Base-by-base conservation (phyloP, 2,113 vertebrate genomes). In the Paramormyrops kingsleyae region DNA sequence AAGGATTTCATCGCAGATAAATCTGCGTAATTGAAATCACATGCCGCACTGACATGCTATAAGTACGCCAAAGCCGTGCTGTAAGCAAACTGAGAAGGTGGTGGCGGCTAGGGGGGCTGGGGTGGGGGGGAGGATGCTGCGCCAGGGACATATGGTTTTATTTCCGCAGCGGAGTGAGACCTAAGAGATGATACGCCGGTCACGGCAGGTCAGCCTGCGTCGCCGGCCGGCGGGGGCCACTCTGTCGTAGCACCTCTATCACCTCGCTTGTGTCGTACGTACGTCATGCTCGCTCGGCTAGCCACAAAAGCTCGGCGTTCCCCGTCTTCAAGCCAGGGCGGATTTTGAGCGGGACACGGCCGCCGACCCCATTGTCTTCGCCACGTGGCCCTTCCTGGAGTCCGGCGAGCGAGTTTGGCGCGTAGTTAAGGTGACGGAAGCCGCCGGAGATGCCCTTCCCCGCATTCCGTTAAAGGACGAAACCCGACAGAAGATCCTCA, bases 1-100 rank as follows among this genome's bases (percentile, higher is more conserved):
- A 89, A 89, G 80, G 24, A 62, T 59, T 35, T 21, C 24, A 47
- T 62, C 84, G 9, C 39, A 86, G 46, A 89, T 70, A 89, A 86
- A 47, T 80, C 47, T 39, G 47, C 35, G 39, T 85, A 59, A 87
- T 70, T 87, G 44, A 49, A 86, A 70, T 15, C 12, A 42, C 59
- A 50, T 49, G 56, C 13, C 2, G n/a, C 84, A 66, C n/a, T 80
- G 42, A 89, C 59, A 66, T 47, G 84, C 56, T 12, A 53, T 89
- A 80, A 83, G 80, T 21, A 46, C 21, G 21, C 80, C 44, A 19
- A 19, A 21, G 80, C 44, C 19, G 2, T 46, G 80, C 44, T 46
- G 44, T 83, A 83, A 83, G 80, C 24, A 47, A 84, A 44, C 8
- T 24, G 44, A n/a, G 24, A 84, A 47, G 42, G 42, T 24, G 80